Conservation (phyloP, 1,140 invertebrate species). For the Ceratitis capitata region DNA sequence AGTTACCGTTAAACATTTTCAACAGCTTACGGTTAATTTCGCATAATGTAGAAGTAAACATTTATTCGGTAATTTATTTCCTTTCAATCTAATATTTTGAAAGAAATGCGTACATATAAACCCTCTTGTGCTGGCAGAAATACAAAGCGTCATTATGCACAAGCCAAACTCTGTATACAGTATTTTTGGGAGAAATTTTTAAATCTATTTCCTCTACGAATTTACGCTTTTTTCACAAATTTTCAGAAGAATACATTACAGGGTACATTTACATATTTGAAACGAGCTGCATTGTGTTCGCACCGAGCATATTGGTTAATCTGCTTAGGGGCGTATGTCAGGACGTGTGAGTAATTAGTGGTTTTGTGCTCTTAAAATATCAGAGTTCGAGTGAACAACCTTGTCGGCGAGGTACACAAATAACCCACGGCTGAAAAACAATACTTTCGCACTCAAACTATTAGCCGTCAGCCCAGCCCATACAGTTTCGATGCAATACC, state of each 20-base stretch:
- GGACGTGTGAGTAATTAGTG: slow-evolving; percentile 25
- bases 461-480: neutral
- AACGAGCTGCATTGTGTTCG: neutral
- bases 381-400: neutral
- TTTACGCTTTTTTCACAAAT: too few relatives aligned
- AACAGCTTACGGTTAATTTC: too few relatives aligned
- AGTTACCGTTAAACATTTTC: too few relatives aligned
- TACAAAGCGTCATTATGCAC: too few relatives aligned
- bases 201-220: too few relatives aligned
- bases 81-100: too few relatives aligned
- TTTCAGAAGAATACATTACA: neutral
- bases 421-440: neutral
- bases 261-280: neutral
- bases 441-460: slow-evolving; percentile 11
- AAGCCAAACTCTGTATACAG: too few relatives aligned
- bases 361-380: neutral
- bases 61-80: too few relatives aligned
- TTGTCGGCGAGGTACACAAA: neutral
- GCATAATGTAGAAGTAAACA: too few relatives aligned
- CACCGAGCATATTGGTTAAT: neutral
- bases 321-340: neutral
- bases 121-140: too few relatives aligned
- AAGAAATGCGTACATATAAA: too few relatives aligned
- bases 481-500: neutral
- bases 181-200: too few relatives aligned